phyloP scores from a whole-genome alignment of 2,797 vertebrate genomes.

The Rhadinocentrus ornatus region DNA sequence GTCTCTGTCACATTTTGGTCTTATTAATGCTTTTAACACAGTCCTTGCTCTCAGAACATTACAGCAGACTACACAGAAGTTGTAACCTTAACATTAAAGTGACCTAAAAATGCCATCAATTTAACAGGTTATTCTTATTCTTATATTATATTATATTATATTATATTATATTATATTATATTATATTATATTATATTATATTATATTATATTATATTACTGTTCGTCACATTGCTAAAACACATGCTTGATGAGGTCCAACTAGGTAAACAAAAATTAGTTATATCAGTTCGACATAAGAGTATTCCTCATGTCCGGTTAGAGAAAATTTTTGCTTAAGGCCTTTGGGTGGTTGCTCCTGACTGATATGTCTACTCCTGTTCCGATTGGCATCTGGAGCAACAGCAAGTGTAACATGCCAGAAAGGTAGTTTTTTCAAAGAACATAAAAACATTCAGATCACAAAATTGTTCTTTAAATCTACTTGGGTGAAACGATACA shows the following conservation, averaged over 20 bases:
- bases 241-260: slow-evolving; percentile 59
- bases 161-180: too few species aligned
- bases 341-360: slow-evolving; percentile 58
- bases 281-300: slow-evolving; percentile 43
- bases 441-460: slow-evolving; percentile 1
- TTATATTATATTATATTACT: too few species aligned
- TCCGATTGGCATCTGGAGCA: slow-evolving; percentile 32
- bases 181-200: too few species aligned
- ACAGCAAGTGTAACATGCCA: slow-evolving; percentile 10
- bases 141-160: too few species aligned
- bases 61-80: background rate
- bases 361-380: slow-evolving; percentile 31
- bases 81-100: background rate
- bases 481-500: background rate
- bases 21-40: background rate
- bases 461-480: background rate
- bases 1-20: too few species aligned
- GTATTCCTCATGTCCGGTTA: slow-evolving; percentile 33
- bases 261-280: slow-evolving; percentile 69
- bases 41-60: background rate
- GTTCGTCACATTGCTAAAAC: slow-evolving; percentile 38
- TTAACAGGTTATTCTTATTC: background rate
- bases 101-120: background rate
- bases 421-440: slow-evolving; percentile 6
- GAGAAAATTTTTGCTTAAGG: slow-evolving; percentile 35